These are phyloP conservation scores for Melanostigma gelatinosum DNA, from an alignment of 2,113 vertebrate genomes.

Conservation along the genomic window DNA sequence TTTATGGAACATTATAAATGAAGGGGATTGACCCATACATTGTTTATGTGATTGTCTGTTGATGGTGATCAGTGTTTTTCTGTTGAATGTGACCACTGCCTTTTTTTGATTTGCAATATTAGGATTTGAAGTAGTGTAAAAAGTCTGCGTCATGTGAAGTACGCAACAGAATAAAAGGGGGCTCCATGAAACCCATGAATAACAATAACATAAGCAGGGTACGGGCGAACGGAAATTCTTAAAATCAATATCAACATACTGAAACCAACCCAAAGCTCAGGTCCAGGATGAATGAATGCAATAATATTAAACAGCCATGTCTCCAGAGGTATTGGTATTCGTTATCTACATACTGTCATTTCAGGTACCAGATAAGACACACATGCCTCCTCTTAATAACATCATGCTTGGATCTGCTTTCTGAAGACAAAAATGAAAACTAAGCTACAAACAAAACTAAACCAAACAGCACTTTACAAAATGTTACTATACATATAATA, in stretches of 20 bases:
- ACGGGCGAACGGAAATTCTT: constrained; percentile 6
- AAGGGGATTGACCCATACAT: constrained; percentile 14
- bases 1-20: constrained; percentile 35
- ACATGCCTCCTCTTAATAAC: constrained; percentile 56
- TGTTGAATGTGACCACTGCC: constrained; percentile 15
- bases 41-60: constrained; percentile 68
- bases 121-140: constrained; percentile 28
- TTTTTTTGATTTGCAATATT: background rate
- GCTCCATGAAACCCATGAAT: background rate
- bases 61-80: constrained; percentile 32
- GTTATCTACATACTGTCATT: constrained; percentile 70
- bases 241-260: constrained; percentile 42
- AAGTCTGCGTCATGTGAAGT: constrained; percentile 23
- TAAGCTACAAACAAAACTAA: constrained; percentile 60
- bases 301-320: constrained; percentile 52
- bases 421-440: constrained; percentile 67
- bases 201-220: constrained; percentile 24
- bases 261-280: constrained; percentile 42
- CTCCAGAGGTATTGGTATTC: constrained; percentile 47
- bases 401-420: constrained; percentile 75
- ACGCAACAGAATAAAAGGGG: constrained; percentile 20
- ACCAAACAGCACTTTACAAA: constrained; percentile 77
- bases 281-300: constrained; percentile 30
- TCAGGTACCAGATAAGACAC: constrained; percentile 62
- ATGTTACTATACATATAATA: constrained; percentile 74